Percentiles rank a stretch among this genome's conserved stretches.
Evolutionary conservation across 2,113 vertebrate species (phyloP).

Genomic region (Tapirus terrestris): DNA sequence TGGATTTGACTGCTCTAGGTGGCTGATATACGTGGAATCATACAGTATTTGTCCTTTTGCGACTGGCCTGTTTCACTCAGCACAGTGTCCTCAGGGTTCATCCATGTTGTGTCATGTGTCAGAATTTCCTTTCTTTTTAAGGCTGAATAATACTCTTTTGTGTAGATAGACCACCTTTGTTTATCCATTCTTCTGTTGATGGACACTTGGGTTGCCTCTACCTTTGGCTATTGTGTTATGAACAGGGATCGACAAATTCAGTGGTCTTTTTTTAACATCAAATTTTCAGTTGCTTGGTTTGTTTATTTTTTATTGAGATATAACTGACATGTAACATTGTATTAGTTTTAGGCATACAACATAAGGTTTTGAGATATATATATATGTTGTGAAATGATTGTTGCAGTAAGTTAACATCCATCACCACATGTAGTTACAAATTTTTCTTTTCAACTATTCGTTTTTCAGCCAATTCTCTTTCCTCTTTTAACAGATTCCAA

Average conservation of each 20-base stretch:
- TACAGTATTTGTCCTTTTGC: not conserved
- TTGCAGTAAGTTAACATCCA: not conserved
- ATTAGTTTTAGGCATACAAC: rapidly evolving
- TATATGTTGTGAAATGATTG: rapidly evolving
- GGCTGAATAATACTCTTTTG: not conserved
- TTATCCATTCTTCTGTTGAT: no score
- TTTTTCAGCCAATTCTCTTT: not conserved
- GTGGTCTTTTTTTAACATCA: not conserved
- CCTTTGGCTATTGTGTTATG: not conserved
- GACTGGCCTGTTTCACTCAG: not conserved
- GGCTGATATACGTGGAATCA: not conserved
- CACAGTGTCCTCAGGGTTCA: not conserved
- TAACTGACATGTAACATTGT: not conserved
- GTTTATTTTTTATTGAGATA: not conserved
- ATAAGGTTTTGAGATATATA: not conserved
- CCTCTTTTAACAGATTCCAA: not conserved
- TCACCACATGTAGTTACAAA: not conserved
- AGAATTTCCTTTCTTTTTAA: not conserved
- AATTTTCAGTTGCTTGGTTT: not conserved
- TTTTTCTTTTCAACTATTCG: not conserved
- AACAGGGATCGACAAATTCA: not conserved
- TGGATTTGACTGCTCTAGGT: not conserved
- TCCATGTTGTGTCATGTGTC: not conserved
- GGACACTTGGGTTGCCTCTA: not conserved
- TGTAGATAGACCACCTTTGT: rapidly evolving